Evolutionary conservation across 2,888 invertebrate species (phyloP), one percentile per base, ranked within the genome.

Genomic region (Cabera pusaria): DNA sequence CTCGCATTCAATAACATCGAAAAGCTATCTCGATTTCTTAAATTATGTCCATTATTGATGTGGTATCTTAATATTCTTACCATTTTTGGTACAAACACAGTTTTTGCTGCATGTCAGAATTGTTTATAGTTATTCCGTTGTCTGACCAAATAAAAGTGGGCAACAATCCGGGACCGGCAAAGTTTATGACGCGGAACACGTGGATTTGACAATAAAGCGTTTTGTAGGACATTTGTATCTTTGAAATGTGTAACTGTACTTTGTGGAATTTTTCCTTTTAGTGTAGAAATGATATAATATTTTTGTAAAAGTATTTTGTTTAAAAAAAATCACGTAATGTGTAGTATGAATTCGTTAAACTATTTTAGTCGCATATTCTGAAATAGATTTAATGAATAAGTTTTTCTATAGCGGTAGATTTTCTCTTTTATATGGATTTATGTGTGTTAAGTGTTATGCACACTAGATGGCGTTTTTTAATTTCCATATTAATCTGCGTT

Each of bases 1-100:
- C 56, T 55, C 45, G 49, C 52, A 59, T 68, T 61, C 61, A 61
- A 70, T 72, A 69, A 59, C 73, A 79, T 74, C 63, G 67, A 68
- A 69, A 62, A 64, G 64, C 63, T 69, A 57, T 52, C 40, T 56
- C 38, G 59, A 49, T 59, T 59, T 50, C 46, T 49, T 46, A 51
- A 57, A 60, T 49, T 44, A 47, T 46, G 49, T 46, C 47, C 51
- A 49, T 44, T 56, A 48, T 41, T 46, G 37, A 34, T 49, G 38
- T 25, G 37, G 37, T 41, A 49, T 36, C 34, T 38, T 34, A 33
- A 41, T 40, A 37, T 42, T 14, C 16, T 27, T 19, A 11, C 25
- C 39, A 14, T 32, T 32, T 27, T 26, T 26, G 22, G 23, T 9
- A 19, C 6, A 23, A 27, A 39, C 20, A 33, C 11, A 23, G 23